These are phyloP conservation scores for Campopleginae sp. DNA, from an alignment of 2,888 invertebrate genomes.

Conservation along the genomic window DNA sequence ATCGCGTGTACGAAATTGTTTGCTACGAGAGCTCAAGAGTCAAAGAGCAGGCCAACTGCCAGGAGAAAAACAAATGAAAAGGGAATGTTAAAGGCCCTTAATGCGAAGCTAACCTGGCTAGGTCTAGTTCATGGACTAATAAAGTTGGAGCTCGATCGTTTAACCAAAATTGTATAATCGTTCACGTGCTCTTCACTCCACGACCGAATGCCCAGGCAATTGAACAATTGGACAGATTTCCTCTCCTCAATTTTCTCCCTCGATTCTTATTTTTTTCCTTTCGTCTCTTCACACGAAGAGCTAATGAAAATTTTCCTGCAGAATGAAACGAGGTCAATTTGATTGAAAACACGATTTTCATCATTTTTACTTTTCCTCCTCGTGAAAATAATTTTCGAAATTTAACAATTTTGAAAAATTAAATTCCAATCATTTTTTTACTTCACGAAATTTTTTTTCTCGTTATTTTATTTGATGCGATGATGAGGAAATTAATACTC, in stretches of 20 bases:
- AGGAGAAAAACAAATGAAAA: neutral
- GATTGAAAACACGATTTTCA: neutral
- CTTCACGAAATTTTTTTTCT: too few relatives aligned
- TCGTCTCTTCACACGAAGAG: neutral
- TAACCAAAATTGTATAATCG: constrained; percentile 17
- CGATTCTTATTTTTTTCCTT: neutral
- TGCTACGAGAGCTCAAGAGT: constrained; percentile 1
- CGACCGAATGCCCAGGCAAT: neutral
- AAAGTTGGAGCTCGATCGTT: constrained; percentile 15
- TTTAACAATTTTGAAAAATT: too few relatives aligned
- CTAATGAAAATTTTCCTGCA: neutral
- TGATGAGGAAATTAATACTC: too few relatives aligned
- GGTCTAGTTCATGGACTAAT: constrained; percentile 57
- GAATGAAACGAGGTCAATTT: neutral
- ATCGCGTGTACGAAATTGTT: constrained; percentile 65
- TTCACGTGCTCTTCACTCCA: neutral
- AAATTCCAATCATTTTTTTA: too few relatives aligned
- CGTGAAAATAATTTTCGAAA: too few relatives aligned
- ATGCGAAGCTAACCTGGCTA: constrained; percentile 34
- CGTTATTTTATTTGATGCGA: too few relatives aligned
- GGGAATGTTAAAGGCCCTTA: constrained; percentile 34
- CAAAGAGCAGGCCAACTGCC: neutral
- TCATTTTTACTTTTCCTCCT: neutral
- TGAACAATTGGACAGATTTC: constrained; percentile 22
- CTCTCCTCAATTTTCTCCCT: constrained; percentile 14